Evolutionary conservation across 2,888 invertebrate species (phyloP), one percentile per base, ranked within the genome.

Genomic region (Paralinhomoeus sp.): DNA sequence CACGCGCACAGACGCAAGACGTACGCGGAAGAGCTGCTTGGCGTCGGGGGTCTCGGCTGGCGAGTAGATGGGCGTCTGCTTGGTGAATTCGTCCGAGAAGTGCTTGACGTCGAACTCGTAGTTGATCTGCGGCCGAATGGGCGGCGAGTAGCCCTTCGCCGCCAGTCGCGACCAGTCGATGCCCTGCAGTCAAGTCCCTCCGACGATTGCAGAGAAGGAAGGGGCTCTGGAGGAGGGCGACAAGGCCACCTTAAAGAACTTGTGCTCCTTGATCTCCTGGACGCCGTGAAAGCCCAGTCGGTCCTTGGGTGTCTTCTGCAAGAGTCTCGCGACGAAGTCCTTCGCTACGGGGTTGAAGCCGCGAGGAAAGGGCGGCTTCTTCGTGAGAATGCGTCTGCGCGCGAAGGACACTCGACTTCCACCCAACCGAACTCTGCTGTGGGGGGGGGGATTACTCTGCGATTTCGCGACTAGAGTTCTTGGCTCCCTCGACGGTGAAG

Each of bases 51-150:
- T 75, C 48, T 80, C 76, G 20, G 83, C 82, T 0, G 87, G 87
- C 5, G 85, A 84, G 66, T 89, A 87, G 0, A 80, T 77, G 9
- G 85, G 79, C 42, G 76, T 73, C 76, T 85, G 80, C 56, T 76
- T 75, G 0, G 91, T 93, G 67, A 93, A 93, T 68, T 93, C 91
- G 51, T 82, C 82, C 38, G 87, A 80, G 66, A 93, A 93, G 71
- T 93, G 89, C 60, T 82, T 81, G 17, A 84, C 83, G 67, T 93
- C 91, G 49, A 83, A 71, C 63, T 85, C 50, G 40, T 78, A 66
- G 42, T 73, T 50, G 48, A 91, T 77, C 45, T 73, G 72, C n/a
- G 91, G 93, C 52, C 78, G 76, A 68, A 89, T 85, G 1, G 89
- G 89, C 0, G 91, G 83, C 17, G 75, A 65, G 45, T 84, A 72